Conservation (phyloP, 2,888 invertebrate species). For the Scelioninae gen. 1 region DNA sequence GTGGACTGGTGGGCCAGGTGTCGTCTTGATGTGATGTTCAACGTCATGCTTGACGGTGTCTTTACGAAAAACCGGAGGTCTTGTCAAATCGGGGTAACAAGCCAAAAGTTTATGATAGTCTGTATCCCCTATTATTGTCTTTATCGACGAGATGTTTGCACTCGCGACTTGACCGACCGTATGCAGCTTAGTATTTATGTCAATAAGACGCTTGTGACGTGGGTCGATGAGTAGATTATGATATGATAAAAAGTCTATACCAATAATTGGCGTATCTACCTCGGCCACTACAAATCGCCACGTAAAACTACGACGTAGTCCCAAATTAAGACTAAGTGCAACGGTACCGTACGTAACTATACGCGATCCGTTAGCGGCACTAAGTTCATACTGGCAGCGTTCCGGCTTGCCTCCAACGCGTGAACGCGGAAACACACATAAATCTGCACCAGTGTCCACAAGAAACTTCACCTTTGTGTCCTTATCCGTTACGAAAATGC, state of each 20-base stretch:
- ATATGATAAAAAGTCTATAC: background rate
- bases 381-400: background rate
- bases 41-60: slow-evolving; percentile 35
- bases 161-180: too few species aligned
- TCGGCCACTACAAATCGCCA: slow-evolving; percentile 79
- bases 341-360: background rate
- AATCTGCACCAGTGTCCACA: background rate
- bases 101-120: background rate
- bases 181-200: background rate
- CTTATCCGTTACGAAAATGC: background rate
- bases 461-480: background rate
- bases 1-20: slow-evolving; percentile 76
- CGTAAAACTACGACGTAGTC: slow-evolving; percentile 64
- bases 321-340: slow-evolving; percentile 70
- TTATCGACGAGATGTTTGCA: background rate
- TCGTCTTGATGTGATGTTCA: slow-evolving; percentile 73
- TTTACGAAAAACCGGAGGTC: slow-evolving; percentile 45
- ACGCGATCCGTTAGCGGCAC: background rate
- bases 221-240: background rate
- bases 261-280: slow-evolving; percentile 42
- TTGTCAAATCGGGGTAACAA: slow-evolving; percentile 22
- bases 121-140: background rate
- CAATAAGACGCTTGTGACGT: background rate
- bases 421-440: background rate
- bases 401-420: background rate